Conservation (phyloP, 2,797 vertebrate species). For the Mallotus villosus region DNA sequence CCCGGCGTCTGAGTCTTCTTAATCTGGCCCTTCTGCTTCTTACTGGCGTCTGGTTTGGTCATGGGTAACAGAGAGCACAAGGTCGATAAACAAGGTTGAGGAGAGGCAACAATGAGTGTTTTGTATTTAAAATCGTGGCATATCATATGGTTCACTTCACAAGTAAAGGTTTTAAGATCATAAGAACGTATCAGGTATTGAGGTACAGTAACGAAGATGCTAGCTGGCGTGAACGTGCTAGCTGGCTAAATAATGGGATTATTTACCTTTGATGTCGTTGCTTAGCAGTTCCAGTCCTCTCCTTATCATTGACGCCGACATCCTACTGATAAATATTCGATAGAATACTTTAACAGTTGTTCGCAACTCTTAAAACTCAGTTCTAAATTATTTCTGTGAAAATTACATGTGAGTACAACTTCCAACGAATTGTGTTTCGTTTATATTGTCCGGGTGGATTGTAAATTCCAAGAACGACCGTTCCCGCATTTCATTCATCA, state of each 20-base stretch:
- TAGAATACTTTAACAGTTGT: not conserved
- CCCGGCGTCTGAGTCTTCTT: slow-evolving; percentile 40
- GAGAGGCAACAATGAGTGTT: not conserved
- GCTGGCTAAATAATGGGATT: not conserved
- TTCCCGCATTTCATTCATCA: not conserved
- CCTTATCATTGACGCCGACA: slow-evolving; percentile 73
- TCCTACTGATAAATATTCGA: slow-evolving; percentile 19
- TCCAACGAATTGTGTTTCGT: slow-evolving; percentile 12
- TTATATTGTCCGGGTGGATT: not conserved
- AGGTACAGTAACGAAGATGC: not conserved
- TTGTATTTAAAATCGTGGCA: too few relatives aligned
- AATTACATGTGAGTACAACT: slow-evolving; percentile 28
- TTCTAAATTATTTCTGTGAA: not conserved
- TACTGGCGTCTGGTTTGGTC: slow-evolving; percentile 42
- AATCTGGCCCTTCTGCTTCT: slow-evolving; percentile 30
- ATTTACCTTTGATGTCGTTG: slow-evolving; percentile 66
- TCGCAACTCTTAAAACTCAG: not conserved
- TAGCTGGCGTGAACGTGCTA: not conserved
- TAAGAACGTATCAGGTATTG: too few relatives aligned
- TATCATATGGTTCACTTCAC: not conserved
- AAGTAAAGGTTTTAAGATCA: not conserved
- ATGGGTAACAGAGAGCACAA: not conserved
- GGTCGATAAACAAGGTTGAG: not conserved
- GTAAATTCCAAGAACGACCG: not conserved
- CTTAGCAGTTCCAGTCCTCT: slow-evolving; percentile 74